Conservation (phyloP, 1,140 invertebrate genomes). For the Myzus persicae region DNA sequence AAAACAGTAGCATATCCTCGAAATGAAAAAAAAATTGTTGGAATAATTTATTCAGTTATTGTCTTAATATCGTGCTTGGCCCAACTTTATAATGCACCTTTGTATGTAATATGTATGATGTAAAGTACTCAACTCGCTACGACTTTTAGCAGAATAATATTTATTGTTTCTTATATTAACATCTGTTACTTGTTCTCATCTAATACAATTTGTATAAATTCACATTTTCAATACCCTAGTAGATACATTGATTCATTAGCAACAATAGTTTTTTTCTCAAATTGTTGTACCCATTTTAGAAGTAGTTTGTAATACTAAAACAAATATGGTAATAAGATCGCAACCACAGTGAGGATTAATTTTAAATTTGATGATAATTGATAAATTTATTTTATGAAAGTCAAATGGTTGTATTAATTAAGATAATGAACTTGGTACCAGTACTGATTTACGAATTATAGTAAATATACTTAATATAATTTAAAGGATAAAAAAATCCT, state of each 20-base stretch:
- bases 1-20: background rate
- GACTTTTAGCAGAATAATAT: background rate
- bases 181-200: conserved; percentile 18
- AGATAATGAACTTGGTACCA: too few relatives aligned
- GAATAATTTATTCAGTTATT: conserved; percentile 11
- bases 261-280: background rate
- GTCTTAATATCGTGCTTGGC: background rate
- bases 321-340: background rate
- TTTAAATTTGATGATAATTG: background rate
- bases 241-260: background rate
- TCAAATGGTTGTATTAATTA: background rate
- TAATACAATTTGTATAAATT: background rate
- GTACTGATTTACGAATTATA: too few relatives aligned
- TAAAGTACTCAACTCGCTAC: background rate
- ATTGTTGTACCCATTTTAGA: background rate
- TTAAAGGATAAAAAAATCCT: too few relatives aligned
- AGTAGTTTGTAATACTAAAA: background rate
- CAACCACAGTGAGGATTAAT: too few relatives aligned
- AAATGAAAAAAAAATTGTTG: background rate
- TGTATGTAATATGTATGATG: background rate
- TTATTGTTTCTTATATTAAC: background rate
- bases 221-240: background rate
- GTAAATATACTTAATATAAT: too few relatives aligned
- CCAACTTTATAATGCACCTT: background rate
- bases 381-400: background rate